phyloP scores from a whole-genome alignment of 2,888 invertebrate genomes.

The Drosophila lacicola region DNA sequence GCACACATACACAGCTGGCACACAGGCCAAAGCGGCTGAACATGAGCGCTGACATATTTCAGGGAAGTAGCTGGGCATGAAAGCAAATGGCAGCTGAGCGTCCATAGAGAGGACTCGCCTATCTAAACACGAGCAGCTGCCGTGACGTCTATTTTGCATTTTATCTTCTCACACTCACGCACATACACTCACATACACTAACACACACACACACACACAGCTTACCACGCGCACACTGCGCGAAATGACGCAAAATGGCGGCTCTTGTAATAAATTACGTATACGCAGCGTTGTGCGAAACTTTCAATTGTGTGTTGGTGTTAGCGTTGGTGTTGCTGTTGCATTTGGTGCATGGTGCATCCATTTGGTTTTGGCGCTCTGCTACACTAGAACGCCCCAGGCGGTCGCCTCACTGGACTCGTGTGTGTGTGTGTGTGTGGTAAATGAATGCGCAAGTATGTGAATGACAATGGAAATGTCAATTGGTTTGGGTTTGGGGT shows the following conservation, averaged over 20 bases:
- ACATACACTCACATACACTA: not conserved
- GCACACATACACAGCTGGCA: not conserved
- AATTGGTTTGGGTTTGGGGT: constrained; percentile 65
- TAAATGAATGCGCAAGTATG: constrained; percentile 59
- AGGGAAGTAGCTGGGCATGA: constrained; percentile 49
- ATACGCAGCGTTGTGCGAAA: constrained; percentile 72
- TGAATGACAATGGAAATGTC: constrained; percentile 75
- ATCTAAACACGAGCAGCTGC: constrained; percentile 63
- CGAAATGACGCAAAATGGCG: constrained; percentile 73
- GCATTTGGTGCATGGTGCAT: constrained; percentile 36
- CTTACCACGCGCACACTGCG: constrained; percentile 50
- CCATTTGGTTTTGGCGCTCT: constrained; percentile 33
- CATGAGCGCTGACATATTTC: constrained; percentile 61
- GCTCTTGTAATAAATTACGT: constrained; percentile 79
- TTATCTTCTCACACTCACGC: constrained; percentile 59
- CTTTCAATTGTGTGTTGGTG: constrained; percentile 52
- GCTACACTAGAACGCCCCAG: constrained; percentile 54
- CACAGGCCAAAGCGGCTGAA: constrained; percentile 24
- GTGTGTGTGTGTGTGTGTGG: constrained; percentile 26
- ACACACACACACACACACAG: constrained; percentile 25
- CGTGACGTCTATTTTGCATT: constrained; percentile 76
- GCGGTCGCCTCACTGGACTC: constrained; percentile 59
- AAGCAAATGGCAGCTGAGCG: constrained; percentile 41
- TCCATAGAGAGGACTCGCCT: constrained; percentile 35
- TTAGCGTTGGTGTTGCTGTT: constrained; percentile 9